Conservation (phyloP, 1,140 invertebrate species). For the Drosophila bifasciata region DNA sequence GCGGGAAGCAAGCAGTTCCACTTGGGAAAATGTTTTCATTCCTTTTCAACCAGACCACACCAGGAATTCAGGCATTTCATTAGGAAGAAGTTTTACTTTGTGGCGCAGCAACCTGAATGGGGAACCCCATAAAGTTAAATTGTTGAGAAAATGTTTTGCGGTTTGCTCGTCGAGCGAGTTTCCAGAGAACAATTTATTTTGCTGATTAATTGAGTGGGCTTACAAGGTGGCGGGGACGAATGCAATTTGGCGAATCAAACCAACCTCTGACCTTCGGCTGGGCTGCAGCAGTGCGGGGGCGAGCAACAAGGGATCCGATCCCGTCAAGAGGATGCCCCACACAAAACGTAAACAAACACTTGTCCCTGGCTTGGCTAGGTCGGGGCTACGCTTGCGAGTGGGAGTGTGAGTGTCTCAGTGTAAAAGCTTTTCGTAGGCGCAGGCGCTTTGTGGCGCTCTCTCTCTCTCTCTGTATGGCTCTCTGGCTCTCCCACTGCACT, state of each 20-base stretch:
- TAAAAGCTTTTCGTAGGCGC: slow-evolving; percentile 51
- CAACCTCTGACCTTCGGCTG: slow-evolving; percentile 44
- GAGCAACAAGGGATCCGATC: slow-evolving; percentile 40
- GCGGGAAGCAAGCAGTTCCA: slow-evolving; percentile 6
- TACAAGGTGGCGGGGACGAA: slow-evolving; percentile 6
- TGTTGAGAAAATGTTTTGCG: slow-evolving; percentile 33
- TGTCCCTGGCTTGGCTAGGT: slow-evolving; percentile 40
- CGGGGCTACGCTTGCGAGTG: slow-evolving; percentile 29
- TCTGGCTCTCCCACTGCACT: too few relatives aligned
- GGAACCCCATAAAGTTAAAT: slow-evolving; percentile 14
- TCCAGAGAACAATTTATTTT: slow-evolving; percentile 40
- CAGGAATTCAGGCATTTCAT: slow-evolving; percentile 29
- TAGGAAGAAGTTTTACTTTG: slow-evolving; percentile 29
- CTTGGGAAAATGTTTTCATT: slow-evolving; percentile 8
- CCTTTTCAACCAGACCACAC: slow-evolving; percentile 6
- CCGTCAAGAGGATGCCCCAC: slow-evolving; percentile 13
- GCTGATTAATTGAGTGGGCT: slow-evolving; percentile 52
- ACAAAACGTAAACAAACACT: slow-evolving; percentile 79
- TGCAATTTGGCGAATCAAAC: slow-evolving; percentile 28
- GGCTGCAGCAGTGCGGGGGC: not conserved
- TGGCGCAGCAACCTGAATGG: slow-evolving; percentile 9
- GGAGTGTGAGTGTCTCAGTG: not conserved
- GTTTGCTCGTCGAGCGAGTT: slow-evolving; percentile 7
- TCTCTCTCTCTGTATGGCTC: not conserved
- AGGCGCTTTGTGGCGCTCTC: slow-evolving; percentile 9